Evolutionary conservation across 2,888 invertebrate genomes (phyloP).

Genomic region (Drosophila fulvimacula): DNA sequence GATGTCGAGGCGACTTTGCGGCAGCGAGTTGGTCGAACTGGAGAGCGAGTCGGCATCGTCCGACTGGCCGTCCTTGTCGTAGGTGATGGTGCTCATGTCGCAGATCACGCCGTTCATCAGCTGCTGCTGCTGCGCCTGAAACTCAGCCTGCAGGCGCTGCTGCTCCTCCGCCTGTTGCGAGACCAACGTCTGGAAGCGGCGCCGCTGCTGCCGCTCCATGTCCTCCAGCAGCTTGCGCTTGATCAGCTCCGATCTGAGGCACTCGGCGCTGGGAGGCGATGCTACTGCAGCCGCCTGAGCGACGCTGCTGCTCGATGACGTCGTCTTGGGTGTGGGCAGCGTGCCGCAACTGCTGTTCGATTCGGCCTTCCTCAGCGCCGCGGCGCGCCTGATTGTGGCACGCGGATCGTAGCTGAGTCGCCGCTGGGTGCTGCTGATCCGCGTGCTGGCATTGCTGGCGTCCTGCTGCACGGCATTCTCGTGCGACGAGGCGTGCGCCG

Average conservation of each 20-base stretch:
- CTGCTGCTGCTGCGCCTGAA: slow-evolving; percentile 47
- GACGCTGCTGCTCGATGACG: neutral
- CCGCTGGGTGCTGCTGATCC: slow-evolving; percentile 49
- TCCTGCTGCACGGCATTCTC: slow-evolving; percentile 24
- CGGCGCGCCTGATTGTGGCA: slow-evolving; percentile 37
- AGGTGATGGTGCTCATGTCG: slow-evolving; percentile 20
- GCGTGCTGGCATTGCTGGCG: neutral
- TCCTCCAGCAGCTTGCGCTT: slow-evolving; percentile 25
- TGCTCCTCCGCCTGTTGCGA: slow-evolving; percentile 49
- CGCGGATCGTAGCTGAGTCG: slow-evolving; percentile 57
- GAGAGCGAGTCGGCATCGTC: slow-evolving; percentile 19
- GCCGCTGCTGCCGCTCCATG: slow-evolving; percentile 38
- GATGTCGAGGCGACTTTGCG: slow-evolving; percentile 21
- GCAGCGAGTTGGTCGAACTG: slow-evolving; percentile 34
- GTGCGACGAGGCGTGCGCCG: slow-evolving; percentile 47
- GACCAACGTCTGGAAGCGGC: slow-evolving; percentile 39
- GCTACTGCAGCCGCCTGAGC: neutral
- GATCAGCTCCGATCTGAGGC: slow-evolving; percentile 1
- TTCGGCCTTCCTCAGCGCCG: slow-evolving; percentile 1
- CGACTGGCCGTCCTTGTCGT: slow-evolving; percentile 2
- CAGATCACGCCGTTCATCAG: slow-evolving; percentile 44
- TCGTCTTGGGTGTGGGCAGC: neutral
- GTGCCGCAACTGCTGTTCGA: neutral
- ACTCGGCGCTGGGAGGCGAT: neutral
- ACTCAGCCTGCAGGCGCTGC: slow-evolving; percentile 44